These are phyloP conservation scores for Neogale vison DNA, from an alignment of 2,113 vertebrate species.

Conservation along the genomic window DNA sequence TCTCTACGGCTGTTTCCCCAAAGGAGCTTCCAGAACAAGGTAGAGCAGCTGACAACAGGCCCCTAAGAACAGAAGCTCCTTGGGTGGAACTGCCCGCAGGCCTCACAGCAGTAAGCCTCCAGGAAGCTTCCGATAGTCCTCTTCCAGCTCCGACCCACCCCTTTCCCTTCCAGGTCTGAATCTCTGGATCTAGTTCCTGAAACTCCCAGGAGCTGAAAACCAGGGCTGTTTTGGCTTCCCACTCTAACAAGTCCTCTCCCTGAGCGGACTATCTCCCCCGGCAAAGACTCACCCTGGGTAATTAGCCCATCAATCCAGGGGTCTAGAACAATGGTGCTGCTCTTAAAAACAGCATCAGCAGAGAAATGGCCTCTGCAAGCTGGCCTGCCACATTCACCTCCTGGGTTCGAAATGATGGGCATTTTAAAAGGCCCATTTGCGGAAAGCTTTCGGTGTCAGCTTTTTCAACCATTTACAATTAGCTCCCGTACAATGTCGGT, in stretches of 20 bases:
- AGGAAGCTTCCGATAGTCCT: not conserved
- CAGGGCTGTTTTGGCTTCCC: not conserved
- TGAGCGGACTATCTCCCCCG: not conserved
- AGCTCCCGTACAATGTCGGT: slow-evolving; percentile 15
- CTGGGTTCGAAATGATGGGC: not conserved
- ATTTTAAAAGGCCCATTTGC: slow-evolving; percentile 21
- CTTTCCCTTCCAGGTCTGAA: not conserved
- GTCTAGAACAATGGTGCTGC: not conserved
- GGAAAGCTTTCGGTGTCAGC: slow-evolving; percentile 16
- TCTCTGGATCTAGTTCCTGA: not conserved
- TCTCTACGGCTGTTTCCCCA: not conserved
- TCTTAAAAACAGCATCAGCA: not conserved
- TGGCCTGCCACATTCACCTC: not conserved
- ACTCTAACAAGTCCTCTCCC: not conserved
- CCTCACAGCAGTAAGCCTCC: not conserved
- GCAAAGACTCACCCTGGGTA: not conserved
- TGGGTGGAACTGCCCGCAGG: not conserved
- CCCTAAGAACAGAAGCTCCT: not conserved
- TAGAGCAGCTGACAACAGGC: not conserved
- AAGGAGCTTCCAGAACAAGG: slow-evolving; percentile 16
- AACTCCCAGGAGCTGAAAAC: not conserved
- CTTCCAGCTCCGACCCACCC: not conserved
- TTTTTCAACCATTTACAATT: not conserved
- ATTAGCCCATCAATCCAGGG: not conserved
- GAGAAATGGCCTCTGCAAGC: not conserved